These are phyloP conservation scores for Cydia amplana DNA, from an alignment of 1,140 invertebrate genomes.

Conservation along the genomic window DNA sequence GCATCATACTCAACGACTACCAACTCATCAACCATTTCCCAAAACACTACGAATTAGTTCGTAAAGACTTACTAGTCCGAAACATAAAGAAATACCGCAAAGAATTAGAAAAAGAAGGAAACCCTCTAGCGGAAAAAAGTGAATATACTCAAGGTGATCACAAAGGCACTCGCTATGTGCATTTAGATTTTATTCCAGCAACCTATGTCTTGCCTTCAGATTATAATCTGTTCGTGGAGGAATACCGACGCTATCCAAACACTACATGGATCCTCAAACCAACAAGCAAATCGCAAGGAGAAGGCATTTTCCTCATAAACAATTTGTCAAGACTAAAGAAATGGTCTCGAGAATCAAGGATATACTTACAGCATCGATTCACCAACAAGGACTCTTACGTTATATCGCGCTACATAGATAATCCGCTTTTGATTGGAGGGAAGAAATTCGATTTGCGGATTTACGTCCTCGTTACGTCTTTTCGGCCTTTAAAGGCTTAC, in stretches of 20 bases:
- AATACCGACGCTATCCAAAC: conserved; percentile 94
- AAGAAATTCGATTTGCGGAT: conserved; percentile 93
- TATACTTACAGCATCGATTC: conserved; percentile 87
- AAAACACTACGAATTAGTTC: conserved; percentile 32
- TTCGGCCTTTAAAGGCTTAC: conserved; percentile 90
- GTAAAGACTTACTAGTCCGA: conserved; percentile 38
- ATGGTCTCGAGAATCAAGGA: conserved; percentile 88
- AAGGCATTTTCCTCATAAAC: conserved; percentile 90
- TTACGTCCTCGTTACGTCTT: conserved; percentile 92
- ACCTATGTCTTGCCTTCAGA: conserved; percentile 96
- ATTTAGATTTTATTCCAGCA: conserved; percentile 94
- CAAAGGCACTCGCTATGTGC: conserved; percentile 87
- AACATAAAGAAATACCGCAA: conserved; percentile 96
- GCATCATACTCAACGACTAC: conserved; percentile 17
- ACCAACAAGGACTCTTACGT: conserved; percentile 91
- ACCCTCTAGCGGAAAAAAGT: conserved; percentile 87
- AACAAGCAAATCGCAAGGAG: conserved; percentile 90
- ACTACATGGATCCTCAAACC: conserved; percentile 98
- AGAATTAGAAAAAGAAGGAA: conserved; percentile 94
- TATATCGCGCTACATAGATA: conserved; percentile 92
- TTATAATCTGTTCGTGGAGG: conserved; percentile 97
- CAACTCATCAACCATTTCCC: conserved; percentile 37
- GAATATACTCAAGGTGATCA: conserved; percentile 80
- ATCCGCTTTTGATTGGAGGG: conserved; percentile 91
- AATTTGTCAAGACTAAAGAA: conserved; percentile 90